Base-by-base conservation (phyloP, 2,888 invertebrate genomes). In the Spisula solida region DNA sequence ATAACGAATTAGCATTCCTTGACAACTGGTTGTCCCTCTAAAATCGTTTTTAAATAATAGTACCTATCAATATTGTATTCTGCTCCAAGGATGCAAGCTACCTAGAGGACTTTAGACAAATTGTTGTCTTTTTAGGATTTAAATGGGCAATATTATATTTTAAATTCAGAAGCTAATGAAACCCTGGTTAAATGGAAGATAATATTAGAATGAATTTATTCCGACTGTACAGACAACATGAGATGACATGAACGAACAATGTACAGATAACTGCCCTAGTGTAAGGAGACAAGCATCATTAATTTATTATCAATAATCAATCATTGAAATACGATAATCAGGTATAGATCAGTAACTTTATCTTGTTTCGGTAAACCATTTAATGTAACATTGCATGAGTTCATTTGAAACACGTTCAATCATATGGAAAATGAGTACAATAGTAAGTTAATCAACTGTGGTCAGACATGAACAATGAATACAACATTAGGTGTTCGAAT, bases 391-490 rank as follows among this genome's bases (percentile, higher is more conserved):
- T 8, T 56, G 34, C n/a, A 41, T 41, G 31, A 56, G 20, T 60
- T 20, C 41, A 82, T 60, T 60, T 20, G 47, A 41, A 82, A 82
- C 25, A 20, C 6, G 16, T 41, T 81, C 48, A 82, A 41, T 48
- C 70, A 70, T 47, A n/a, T 60, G 47, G 82, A 82, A 82, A 82
- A 82, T 47, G 20, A 47, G 66, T 47, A 18, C n/a, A 82, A 82
- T 31, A 70, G 70, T 47, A 70, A 82, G 82, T 70, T 82, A 66
- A 47, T 82, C 41, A 66, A 18, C 82, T 82, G 82, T 82, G 48
- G 82, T 82, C 66, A 82, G 47, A 34, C 41, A 41, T 48, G 70
- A 14, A 66, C 60, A 66, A 25, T 66, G 25, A 25, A 6, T 66
- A 6, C 12, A 66, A n/a, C 10, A n/a, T 66, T 10, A 25, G 10